These are phyloP conservation scores for Enteromius treurensis DNA, from an alignment of 2,797 vertebrate genomes.

Conservation along the genomic window DNA sequence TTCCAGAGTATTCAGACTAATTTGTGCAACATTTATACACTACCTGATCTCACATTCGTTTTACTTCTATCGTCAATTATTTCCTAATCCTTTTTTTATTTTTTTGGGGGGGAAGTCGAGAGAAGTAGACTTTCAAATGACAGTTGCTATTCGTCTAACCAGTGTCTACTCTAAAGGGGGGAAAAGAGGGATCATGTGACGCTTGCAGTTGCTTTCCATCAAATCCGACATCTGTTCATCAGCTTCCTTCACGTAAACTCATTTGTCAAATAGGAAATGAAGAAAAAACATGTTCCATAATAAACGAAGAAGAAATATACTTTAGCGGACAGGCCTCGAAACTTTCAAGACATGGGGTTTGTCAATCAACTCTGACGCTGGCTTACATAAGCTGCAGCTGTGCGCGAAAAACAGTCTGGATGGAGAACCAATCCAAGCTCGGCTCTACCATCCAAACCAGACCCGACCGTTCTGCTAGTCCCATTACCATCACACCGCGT, in stretches of 20 bases:
- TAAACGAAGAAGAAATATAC: conserved; percentile 44
- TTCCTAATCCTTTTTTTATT: background rate
- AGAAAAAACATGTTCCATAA: conserved; percentile 37
- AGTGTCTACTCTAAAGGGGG: background rate
- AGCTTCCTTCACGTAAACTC: conserved; percentile 21
- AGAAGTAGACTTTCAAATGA: conserved; percentile 29
- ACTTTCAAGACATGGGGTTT: conserved; percentile 41
- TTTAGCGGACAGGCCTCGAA: conserved; percentile 49
- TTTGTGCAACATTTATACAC: background rate
- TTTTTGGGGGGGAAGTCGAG: background rate
- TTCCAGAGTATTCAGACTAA: background rate
- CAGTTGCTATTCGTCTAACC: conserved; percentile 19
- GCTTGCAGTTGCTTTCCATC: conserved; percentile 6
- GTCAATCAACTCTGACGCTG: conserved; percentile 48
- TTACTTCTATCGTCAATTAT: conserved; percentile 3
- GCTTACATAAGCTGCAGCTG: conserved; percentile 56
- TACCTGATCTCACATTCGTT: background rate
- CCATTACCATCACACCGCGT: conserved; percentile 17
- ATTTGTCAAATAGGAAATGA: conserved; percentile 18
- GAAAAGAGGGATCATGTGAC: background rate
- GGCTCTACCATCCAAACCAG: conserved; percentile 32
- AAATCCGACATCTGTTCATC: conserved; percentile 36
- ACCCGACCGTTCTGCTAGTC: conserved; percentile 13
- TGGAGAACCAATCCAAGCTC: conserved; percentile 13
- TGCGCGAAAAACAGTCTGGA: background rate